Conservation (phyloP, 2,113 vertebrate species). For the Meleagris gallopavo region DNA sequence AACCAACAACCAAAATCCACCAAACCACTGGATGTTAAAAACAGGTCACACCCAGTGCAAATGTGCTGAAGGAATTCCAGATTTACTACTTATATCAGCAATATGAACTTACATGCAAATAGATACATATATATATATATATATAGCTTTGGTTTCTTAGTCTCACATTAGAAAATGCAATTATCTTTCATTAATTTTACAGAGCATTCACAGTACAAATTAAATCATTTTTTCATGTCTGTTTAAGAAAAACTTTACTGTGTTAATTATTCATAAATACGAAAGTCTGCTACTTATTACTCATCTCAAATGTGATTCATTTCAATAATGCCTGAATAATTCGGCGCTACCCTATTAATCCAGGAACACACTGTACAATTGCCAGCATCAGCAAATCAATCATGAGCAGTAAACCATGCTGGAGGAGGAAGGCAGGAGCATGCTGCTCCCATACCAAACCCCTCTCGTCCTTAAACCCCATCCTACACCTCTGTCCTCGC, state of each 20-base stretch:
- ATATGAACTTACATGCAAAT: not conserved
- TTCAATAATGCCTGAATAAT: slow-evolving; percentile 59
- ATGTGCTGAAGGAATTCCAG: not conserved
- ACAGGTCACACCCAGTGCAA: not conserved
- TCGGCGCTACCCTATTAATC: slow-evolving; percentile 21
- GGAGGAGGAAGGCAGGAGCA: not conserved
- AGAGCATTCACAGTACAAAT: slow-evolving; percentile 62
- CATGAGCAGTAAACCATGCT: not conserved
- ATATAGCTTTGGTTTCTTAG: slow-evolving; percentile 35
- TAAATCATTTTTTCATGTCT: slow-evolving; percentile 64
- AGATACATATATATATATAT: not conserved
- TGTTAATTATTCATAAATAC: slow-evolving; percentile 71
- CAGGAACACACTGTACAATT: slow-evolving; percentile 47
- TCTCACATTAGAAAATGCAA: slow-evolving; percentile 52
- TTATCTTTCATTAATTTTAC: slow-evolving; percentile 73
- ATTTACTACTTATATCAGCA: slow-evolving; percentile 45
- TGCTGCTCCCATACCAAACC: not conserved
- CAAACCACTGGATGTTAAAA: not conserved
- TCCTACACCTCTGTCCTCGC: not conserved
- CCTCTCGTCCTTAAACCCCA: rapidly evolving
- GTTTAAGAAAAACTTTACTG: slow-evolving; percentile 57
- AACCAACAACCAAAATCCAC: too few relatives aligned
- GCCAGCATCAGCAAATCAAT: slow-evolving; percentile 58
- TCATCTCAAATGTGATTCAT: slow-evolving; percentile 63
- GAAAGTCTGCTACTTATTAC: slow-evolving; percentile 57